phyloP scores from a whole-genome alignment of 2,888 invertebrate genomes.

The Danaus chrysippus region DNA sequence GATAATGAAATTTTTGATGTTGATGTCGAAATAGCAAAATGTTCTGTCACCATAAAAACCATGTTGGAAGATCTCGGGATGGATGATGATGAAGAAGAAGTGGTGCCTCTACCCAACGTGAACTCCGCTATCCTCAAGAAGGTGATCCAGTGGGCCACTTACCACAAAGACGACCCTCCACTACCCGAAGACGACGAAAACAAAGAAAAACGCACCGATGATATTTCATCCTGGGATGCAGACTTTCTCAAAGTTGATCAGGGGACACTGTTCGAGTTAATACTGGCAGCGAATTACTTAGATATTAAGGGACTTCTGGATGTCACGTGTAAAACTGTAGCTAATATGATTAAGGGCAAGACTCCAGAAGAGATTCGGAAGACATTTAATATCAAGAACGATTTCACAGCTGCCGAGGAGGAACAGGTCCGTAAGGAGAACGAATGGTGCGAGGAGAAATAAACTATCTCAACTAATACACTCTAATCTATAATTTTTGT shows the following conservation, averaged over 20 bases:
- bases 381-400: conserved; percentile 98
- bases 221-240: conserved; percentile 99
- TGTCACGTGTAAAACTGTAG: conserved; percentile 98
- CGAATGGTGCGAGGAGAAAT: conserved; percentile 96
- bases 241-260: conserved; percentile 99
- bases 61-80: conserved; percentile 97
- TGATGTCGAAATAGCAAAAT: conserved; percentile 97
- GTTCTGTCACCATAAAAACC: conserved; percentile 98
- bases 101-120: conserved; percentile 97
- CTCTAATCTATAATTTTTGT: neutral
- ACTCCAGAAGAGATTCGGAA: conserved; percentile 98
- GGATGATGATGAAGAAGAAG: conserved; percentile 95
- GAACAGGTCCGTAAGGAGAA: conserved; percentile 98
- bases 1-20: conserved; percentile 98
- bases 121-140: conserved; percentile 97
- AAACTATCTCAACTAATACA: conserved; percentile 29
- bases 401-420: conserved; percentile 97
- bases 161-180: conserved; percentile 97
- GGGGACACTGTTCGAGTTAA: conserved; percentile 96
- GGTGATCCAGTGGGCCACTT: conserved; percentile 95
- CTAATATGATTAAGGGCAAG: conserved; percentile 99
- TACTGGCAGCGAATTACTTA: conserved; percentile 97
- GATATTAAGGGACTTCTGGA: conserved; percentile 97
- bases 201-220: conserved; percentile 98
- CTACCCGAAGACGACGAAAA: conserved; percentile 98